phyloP scores from a whole-genome alignment of 2,797 vertebrate species.

The Schizothorax lantsangensis region DNA sequence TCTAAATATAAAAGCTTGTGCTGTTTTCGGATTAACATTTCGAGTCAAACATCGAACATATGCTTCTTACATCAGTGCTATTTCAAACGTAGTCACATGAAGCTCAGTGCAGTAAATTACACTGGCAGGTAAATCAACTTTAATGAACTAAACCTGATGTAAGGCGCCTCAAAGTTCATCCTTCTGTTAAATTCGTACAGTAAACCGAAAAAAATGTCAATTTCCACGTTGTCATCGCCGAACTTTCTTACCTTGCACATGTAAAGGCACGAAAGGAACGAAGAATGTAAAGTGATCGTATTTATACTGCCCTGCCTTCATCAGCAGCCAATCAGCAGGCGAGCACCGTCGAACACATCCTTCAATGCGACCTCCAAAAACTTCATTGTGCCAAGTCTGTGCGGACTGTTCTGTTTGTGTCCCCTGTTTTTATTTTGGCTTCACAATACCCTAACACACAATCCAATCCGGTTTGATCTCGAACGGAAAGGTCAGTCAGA shows the following conservation, averaged over 20 bases:
- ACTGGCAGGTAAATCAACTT: not conserved
- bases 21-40: not conserved
- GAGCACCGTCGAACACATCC: not conserved
- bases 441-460: not conserved
- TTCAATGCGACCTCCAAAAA: slow-evolving; percentile 3
- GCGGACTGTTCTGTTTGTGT: not conserved
- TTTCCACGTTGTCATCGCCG: not conserved
- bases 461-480: not conserved
- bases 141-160: not conserved
- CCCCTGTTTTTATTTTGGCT: not conserved
- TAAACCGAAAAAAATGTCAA: not conserved
- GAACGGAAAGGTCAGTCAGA: slow-evolving; percentile 1
- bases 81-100: not conserved
- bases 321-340: slow-evolving; percentile 35
- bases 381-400: slow-evolving; percentile 6
- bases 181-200: not conserved
- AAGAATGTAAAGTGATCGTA: slow-evolving; percentile 50
- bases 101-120: not conserved
- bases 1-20: not conserved
- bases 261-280: slow-evolving; percentile 52
- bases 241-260: slow-evolving; percentile 26
- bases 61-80: slow-evolving; percentile 1
- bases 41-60: not conserved
- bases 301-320: slow-evolving; percentile 75
- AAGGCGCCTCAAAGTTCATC: too few species aligned